Conservation (phyloP, 53 echinoderm and acorn worm species). For the Echinarachnius parma region DNA sequence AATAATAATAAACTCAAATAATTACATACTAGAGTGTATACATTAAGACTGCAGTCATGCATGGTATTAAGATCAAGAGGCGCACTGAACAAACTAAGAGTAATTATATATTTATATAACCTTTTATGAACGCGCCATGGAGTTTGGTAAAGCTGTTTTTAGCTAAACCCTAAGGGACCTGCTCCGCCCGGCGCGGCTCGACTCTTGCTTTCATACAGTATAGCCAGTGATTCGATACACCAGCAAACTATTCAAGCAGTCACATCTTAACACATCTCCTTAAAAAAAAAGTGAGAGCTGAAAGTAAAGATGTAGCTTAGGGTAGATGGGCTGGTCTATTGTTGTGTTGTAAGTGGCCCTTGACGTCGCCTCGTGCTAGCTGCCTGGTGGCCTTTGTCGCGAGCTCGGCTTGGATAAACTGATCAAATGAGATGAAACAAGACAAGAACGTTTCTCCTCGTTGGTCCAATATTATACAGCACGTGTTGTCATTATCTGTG, state of each 20-base stretch:
- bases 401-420: conserved; percentile 16
- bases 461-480: conserved; percentile 47
- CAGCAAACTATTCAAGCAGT: conserved; percentile 22
- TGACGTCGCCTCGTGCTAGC: conserved; percentile 31
- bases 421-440: conserved; percentile 21
- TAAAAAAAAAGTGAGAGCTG: too few species aligned
- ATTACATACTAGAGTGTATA: too few species aligned
- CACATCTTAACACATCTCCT: too few species aligned
- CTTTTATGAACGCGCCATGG: conserved; percentile 5
- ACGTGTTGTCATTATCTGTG: conserved; percentile 44
- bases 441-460: conserved; percentile 9
- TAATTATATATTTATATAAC: too few species aligned
- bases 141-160: conserved; percentile 9
- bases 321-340: conserved; percentile 11
- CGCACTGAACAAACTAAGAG: too few species aligned
- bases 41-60: too few species aligned
- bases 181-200: too few species aligned
- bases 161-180: conserved; percentile 11
- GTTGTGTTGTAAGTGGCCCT: conserved; percentile 42
- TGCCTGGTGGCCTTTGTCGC: conserved; percentile 38
- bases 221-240: conserved; percentile 37
- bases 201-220: not conserved
- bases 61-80: too few species aligned
- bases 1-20: too few species aligned
- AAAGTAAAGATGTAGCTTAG: too few species aligned